phyloP scores from a whole-genome alignment of 2,113 vertebrate species.

The Australoheros scitulus region DNA sequence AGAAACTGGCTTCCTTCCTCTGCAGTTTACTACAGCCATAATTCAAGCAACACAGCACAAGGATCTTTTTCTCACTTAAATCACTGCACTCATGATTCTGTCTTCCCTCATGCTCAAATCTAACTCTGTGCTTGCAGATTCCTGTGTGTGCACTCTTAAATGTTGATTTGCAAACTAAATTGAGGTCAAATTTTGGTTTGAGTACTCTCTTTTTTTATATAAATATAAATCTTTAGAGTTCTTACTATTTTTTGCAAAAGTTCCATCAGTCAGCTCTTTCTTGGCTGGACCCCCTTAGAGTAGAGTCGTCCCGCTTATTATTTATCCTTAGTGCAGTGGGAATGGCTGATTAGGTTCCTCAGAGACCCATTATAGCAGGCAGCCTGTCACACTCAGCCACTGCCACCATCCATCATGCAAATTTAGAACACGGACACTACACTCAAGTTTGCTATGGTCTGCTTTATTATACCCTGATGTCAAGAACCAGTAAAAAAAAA shows the following conservation, averaged over 20 bases:
- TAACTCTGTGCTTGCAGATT: neutral
- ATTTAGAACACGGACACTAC: slow-evolving; percentile 65
- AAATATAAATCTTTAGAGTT: neutral
- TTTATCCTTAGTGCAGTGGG: slow-evolving; percentile 67
- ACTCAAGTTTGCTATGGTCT: slow-evolving; percentile 48
- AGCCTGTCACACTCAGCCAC: slow-evolving; percentile 69
- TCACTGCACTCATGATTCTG: neutral
- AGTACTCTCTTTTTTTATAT: fast-evolving
- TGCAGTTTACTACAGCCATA: neutral
- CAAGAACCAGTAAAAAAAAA: slow-evolving; percentile 64
- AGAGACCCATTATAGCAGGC: slow-evolving; percentile 77
- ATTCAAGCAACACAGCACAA: neutral
- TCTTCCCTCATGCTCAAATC: neutral
- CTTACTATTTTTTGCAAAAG: slow-evolving; percentile 22
- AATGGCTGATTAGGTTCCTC: slow-evolving; percentile 75
- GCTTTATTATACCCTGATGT: slow-evolving; percentile 65
- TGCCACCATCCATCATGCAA: slow-evolving; percentile 80
- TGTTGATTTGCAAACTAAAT: neutral
- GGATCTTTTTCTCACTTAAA: neutral
- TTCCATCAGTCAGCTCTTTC: slow-evolving; percentile 46
- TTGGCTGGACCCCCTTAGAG: slow-evolving; percentile 38
- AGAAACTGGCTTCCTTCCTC: neutral
- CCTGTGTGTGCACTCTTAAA: neutral
- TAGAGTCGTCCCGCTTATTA: slow-evolving; percentile 62
- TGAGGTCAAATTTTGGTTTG: neutral